Evolutionary conservation across 2,113 vertebrate genomes (phyloP).

Genomic region (Indicator indicator): DNA sequence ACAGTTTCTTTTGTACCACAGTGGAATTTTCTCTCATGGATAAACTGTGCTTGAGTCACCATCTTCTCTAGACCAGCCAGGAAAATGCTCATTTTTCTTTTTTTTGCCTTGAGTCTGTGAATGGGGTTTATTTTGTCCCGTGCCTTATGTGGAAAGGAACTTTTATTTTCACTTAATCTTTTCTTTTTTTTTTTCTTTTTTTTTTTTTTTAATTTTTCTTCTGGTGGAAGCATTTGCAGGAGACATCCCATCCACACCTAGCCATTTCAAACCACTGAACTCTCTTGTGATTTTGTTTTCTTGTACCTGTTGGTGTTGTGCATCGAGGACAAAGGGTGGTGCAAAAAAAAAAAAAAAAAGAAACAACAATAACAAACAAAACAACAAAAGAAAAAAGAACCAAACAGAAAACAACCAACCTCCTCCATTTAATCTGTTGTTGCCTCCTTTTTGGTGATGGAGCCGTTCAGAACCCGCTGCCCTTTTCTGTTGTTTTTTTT

Average conservation of each 20-base stretch:
- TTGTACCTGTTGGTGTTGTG: slow-evolving; percentile 62
- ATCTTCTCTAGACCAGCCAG: slow-evolving; percentile 80
- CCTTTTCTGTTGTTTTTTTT: not conserved
- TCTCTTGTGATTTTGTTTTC: slow-evolving; percentile 70
- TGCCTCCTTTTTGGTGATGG: slow-evolving; percentile 68
- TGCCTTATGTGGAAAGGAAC: slow-evolving; percentile 96
- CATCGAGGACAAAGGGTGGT: slow-evolving; percentile 75
- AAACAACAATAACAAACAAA: not conserved
- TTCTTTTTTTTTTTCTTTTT: slow-evolving; percentile 35
- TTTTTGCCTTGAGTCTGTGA: slow-evolving; percentile 75
- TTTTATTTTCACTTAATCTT: not conserved
- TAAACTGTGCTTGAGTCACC: slow-evolving; percentile 80
- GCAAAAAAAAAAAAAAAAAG: slow-evolving; percentile 52
- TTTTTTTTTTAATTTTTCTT: not conserved
- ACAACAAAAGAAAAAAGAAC: not conserved
- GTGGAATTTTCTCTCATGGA: slow-evolving; percentile 87
- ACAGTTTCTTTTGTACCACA: slow-evolving; percentile 89
- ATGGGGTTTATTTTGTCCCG: slow-evolving; percentile 93
- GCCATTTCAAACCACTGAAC: slow-evolving; percentile 18
- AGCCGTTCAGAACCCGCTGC: slow-evolving; percentile 42
- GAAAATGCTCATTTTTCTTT: slow-evolving; percentile 62
- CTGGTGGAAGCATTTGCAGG: slow-evolving; percentile 77
- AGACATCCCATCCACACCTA: slow-evolving; percentile 62
- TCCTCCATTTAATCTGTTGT: slow-evolving; percentile 47
- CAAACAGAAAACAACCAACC: not conserved